Percentiles rank a stretch among this genome's conserved stretches.
phyloP scores from a whole-genome alignment of 2,888 invertebrate genomes.

The Stenichneumon culpator region DNA sequence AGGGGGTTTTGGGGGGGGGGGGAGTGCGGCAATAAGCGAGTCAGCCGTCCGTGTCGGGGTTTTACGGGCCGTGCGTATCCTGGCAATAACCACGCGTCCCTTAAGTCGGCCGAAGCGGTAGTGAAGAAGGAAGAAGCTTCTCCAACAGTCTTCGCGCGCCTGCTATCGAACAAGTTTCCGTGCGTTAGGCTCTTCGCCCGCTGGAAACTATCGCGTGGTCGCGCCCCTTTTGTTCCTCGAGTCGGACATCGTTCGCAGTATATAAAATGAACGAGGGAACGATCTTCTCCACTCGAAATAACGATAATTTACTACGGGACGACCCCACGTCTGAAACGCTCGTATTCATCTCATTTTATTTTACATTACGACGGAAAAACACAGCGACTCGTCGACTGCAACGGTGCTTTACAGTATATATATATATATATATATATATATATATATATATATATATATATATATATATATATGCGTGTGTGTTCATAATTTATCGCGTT shows the following conservation, averaged over 20 bases:
- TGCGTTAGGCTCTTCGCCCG: conserved; percentile 28
- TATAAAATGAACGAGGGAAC: conserved; percentile 17
- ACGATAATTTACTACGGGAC: conserved; percentile 13
- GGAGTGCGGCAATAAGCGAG: conserved; percentile 48
- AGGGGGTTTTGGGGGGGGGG: neutral
- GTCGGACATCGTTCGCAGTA: conserved; percentile 25
- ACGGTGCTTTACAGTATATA: neutral
- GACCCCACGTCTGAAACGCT: neutral
- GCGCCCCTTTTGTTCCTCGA: conserved; percentile 51
- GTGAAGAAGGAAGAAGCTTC: conserved; percentile 51
- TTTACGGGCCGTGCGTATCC: conserved; percentile 51
- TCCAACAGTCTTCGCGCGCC: conserved; percentile 21
- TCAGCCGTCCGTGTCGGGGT: conserved; percentile 41
- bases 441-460: neutral
- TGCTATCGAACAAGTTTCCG: conserved; percentile 61
- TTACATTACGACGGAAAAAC: neutral
- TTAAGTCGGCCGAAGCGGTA: conserved; percentile 26
- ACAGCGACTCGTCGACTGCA: neutral
- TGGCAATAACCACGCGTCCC: conserved; percentile 45
- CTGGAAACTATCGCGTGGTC: conserved; percentile 60
- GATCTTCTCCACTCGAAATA: conserved; percentile 21
- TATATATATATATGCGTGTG: neutral
- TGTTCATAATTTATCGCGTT: too few species aligned
- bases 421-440: neutral
- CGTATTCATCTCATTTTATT: conserved; percentile 14